Conservation (phyloP, 2,113 vertebrate species). For the Butorides virescens region DNA sequence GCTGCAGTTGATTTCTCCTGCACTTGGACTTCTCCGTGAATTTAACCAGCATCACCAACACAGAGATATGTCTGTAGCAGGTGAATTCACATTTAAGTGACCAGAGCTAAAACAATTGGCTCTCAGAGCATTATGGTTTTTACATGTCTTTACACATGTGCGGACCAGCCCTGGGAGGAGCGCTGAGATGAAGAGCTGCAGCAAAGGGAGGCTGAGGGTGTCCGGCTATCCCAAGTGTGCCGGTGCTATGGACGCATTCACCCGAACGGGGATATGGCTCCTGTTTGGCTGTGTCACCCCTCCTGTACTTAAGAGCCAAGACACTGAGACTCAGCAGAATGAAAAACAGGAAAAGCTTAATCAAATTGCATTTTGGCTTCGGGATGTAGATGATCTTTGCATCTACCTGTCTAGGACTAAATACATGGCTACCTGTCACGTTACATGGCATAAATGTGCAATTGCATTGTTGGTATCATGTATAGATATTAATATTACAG, state of each 20-base stretch:
- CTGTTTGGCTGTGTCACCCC: background rate
- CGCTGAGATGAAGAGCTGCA: background rate
- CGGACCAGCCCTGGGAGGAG: background rate
- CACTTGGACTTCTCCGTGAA: background rate
- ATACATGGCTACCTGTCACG: background rate
- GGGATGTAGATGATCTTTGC: background rate
- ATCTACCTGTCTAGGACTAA: background rate
- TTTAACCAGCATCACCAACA: background rate
- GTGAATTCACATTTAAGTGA: background rate
- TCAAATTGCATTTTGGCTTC: background rate
- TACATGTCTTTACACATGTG: rapidly evolving
- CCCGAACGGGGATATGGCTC: background rate
- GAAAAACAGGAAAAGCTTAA: background rate
- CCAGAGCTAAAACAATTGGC: background rate
- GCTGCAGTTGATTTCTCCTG: background rate
- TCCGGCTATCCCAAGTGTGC: background rate
- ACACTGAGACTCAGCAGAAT: background rate
- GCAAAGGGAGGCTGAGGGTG: background rate
- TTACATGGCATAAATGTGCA: background rate
- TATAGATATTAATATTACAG: background rate
- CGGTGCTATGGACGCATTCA: background rate
- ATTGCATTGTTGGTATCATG: background rate
- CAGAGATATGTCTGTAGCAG: background rate
- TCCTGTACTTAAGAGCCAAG: background rate
- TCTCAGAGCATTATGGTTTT: background rate